A percentile compares a stretch with the other conserved stretches of the same genome.
These are phyloP conservation scores for Anguilla marmorata DNA, from an alignment of 2,797 vertebrate species.

Conservation along the genomic window DNA sequence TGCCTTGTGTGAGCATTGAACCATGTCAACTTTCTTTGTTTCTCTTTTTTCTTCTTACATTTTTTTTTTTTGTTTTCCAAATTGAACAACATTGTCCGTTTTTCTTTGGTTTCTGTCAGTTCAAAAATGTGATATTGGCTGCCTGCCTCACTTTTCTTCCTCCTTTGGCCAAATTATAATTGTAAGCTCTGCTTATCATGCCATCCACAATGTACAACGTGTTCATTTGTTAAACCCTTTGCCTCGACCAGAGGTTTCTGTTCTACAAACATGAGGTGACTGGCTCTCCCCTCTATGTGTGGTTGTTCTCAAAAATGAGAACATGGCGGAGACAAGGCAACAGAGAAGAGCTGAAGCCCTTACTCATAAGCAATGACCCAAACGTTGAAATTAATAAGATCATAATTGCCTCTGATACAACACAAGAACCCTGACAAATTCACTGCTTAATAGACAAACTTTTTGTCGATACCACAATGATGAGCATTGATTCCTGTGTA, in stretches of 20 bases:
- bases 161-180: neutral
- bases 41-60: neutral
- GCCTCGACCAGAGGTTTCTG: neutral
- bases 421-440: neutral
- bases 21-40: neutral
- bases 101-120: neutral
- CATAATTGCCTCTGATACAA: neutral
- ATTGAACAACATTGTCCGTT: neutral
- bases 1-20: neutral
- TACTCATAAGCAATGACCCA: neutral
- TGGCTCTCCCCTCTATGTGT: neutral
- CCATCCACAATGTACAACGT: neutral
- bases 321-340: neutral
- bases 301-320: neutral
- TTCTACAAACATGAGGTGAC: neutral
- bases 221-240: neutral
- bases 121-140: neutral
- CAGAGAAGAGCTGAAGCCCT: neutral
- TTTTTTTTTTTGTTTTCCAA: neutral
- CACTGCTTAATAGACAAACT: neutral
- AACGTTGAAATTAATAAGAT: neutral
- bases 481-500: neutral
- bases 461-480: conserved; percentile 2
- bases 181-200: neutral
- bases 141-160: neutral